Conservation (phyloP, 1,140 invertebrate species). For the Temnothorax longispinosus region DNA sequence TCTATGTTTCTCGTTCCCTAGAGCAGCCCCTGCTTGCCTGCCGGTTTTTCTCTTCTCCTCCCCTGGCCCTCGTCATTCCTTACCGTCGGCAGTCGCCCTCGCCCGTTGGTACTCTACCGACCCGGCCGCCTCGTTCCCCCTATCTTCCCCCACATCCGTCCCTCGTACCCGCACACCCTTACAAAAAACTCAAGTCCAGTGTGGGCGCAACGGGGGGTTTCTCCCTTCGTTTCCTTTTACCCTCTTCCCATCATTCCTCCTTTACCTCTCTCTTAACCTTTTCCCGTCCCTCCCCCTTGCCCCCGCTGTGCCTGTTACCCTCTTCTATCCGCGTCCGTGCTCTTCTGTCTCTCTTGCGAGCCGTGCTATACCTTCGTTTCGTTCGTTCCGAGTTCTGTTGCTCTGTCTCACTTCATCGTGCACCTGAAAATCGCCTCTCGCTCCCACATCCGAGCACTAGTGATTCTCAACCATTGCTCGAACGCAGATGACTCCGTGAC, state of each 20-base stretch:
- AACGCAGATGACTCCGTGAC: constrained; percentile 31
- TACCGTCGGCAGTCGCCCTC: constrained; percentile 63
- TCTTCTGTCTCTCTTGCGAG: constrained; percentile 71
- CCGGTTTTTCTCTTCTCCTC: constrained; percentile 54
- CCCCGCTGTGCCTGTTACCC: not conserved
- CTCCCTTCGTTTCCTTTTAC: constrained; percentile 80
- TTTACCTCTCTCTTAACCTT: constrained; percentile 64
- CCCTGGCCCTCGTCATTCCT: constrained; percentile 34
- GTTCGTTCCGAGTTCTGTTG: constrained; percentile 62
- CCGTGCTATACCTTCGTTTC: constrained; percentile 76
- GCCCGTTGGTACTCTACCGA: constrained; percentile 55
- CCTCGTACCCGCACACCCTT: constrained; percentile 55
- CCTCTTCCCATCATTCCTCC: constrained; percentile 78
- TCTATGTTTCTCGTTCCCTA: constrained; percentile 74
- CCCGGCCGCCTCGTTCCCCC: constrained; percentile 18
- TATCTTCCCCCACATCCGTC: constrained; percentile 39
- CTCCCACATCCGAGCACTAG: not conserved
- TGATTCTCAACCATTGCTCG: constrained; percentile 49
- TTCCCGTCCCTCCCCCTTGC: constrained; percentile 28
- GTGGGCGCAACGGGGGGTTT: constrained; percentile 82
- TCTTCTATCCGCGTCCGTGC: constrained; percentile 34
- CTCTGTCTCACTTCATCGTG: constrained; percentile 10
- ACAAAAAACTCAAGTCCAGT: constrained; percentile 83
- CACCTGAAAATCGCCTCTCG: constrained; percentile 7
- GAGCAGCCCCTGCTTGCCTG: constrained; percentile 69